Base-by-base conservation (phyloP, 2,113 vertebrate species). In the Rallus limicola region DNA sequence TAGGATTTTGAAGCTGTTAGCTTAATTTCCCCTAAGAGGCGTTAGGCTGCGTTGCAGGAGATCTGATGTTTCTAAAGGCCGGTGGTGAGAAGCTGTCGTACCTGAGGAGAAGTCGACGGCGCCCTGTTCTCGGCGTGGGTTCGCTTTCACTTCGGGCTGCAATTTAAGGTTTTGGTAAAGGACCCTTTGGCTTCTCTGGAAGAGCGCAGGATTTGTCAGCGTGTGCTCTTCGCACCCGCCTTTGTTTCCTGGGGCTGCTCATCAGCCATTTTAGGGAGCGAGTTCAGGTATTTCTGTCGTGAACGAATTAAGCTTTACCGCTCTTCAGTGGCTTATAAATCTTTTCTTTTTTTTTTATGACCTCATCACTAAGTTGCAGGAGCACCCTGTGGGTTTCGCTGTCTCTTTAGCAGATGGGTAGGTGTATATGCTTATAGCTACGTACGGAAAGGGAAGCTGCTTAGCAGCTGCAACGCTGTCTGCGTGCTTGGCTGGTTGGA, bases 61-160 rank as follows among this genome's bases (percentile, higher is more conserved):
- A 14, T 23, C 0, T 55, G 81, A 17, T 24, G 0, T 63, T 26
- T 19, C 53, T 16, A 14, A 56, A 36, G 82, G 64, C 75, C 2
- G 0, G 50, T 5, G 9, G 36, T 31, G 88, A 91, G 62, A 6
- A 64, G 85, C 67, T 0, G 33, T 53, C 59, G 75, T 70, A 13
- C 77, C 38, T 29, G 6, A 11, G 65, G 69, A 60, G 90, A 55
- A 24, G 55, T 2, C 24, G 77, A 4, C 53, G 13, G 5, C 9
- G 36, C 4, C 71, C 18, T 26, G 3, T 33, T 40, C 55, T 21
- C 2, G 60, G 31, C 13, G 2, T 9, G 10, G 8, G 58, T 62
- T 46, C 10, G 0, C 0, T 2, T 8, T 55, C 3, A 1, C 67
- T 24, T 16, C 0, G 1, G 46, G 69, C 18, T 6, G 0, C 3